A percentile compares a stretch with the other conserved stretches of the same genome.
Evolutionary conservation across 2,113 vertebrate species (phyloP).

Genomic region (Lophotis ruficrista): DNA sequence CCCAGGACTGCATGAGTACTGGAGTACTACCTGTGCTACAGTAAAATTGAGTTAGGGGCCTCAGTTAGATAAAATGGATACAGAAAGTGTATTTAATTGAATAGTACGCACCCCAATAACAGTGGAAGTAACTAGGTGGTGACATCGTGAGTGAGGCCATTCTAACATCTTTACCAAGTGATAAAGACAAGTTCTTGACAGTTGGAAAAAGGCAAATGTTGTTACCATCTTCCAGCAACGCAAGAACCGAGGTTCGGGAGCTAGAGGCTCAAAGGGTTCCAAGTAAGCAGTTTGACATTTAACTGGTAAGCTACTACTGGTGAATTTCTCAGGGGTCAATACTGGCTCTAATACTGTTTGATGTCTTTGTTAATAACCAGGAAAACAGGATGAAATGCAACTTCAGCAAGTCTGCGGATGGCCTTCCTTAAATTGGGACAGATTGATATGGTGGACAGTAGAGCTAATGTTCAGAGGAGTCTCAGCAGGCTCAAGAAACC

Average conservation of each 20-base stretch:
- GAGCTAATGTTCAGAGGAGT: not conserved
- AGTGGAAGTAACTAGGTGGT: not conserved
- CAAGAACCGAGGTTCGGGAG: not conserved
- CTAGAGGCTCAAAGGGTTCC: not conserved
- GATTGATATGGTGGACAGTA: not conserved
- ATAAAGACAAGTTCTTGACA: not conserved
- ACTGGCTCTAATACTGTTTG: not conserved
- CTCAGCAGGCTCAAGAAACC: not conserved
- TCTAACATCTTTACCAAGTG: not conserved
- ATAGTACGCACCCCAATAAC: not conserved
- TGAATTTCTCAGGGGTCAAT: not conserved
- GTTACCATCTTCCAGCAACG: not conserved
- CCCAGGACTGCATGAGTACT: not conserved
- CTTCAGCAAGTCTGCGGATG: not conserved
- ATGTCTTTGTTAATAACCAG: not conserved
- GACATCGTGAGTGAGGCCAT: fast-evolving
- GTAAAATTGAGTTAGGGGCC: not conserved
- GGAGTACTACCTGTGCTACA: not conserved
- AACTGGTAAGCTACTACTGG: not conserved
- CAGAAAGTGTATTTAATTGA: not conserved
- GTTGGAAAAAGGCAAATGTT: not conserved
- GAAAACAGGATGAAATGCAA: not conserved
- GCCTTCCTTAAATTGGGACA: not conserved
- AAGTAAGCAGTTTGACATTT: not conserved
- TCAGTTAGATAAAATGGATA: fast-evolving